Base-by-base conservation (phyloP, 2,797 vertebrate species). In the Myotis planiceps region DNA sequence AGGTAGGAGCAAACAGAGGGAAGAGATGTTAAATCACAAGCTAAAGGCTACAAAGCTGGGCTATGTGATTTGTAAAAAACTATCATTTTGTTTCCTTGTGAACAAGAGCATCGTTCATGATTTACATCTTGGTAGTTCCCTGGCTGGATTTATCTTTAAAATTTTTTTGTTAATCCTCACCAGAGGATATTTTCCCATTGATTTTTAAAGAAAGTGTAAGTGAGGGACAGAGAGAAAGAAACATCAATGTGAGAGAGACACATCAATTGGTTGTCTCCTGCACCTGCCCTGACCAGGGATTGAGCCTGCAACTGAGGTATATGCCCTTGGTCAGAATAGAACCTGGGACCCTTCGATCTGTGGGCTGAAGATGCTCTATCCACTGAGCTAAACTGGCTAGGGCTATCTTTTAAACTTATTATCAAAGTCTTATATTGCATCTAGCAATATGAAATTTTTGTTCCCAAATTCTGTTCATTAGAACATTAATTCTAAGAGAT, bases 401-500 rank as follows among this genome's bases (percentile, higher is more conserved):
- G 55, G 25, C 25, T 53, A 79, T 42, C 18, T 88, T 83, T 79
- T 58, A 39, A 74, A 75, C 87, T 79, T 63, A n/a, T 42, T 95
- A 82, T 81, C 55, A 86, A 93, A 75, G 51, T 94, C n/a, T 88
- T 65, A 16, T 21, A 51, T 63, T 84, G 14, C 8, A 80, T 87
- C 23, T 32, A 89, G 19, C 27, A 88, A 72, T 72, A 92, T 23
- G 9, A 66, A 79, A 25, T 60, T 18, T 90, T 82, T 84, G 37
- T 23, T n/a, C 8, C 49, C 23, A 83, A 65, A 84, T 92, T 65
- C 21, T 65, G 6, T 23, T 1, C 34, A 66, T 47, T 49, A 79
- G 14, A 42, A 45, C 5, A 69, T 23, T 63, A 85, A 47, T 90
- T 92, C 37, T 82, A 42, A 65, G 23, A 81, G 29, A 65, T 68